Evolutionary conservation across 2,113 vertebrate genomes (phyloP).

Genomic region (Plecotus auritus): DNA sequence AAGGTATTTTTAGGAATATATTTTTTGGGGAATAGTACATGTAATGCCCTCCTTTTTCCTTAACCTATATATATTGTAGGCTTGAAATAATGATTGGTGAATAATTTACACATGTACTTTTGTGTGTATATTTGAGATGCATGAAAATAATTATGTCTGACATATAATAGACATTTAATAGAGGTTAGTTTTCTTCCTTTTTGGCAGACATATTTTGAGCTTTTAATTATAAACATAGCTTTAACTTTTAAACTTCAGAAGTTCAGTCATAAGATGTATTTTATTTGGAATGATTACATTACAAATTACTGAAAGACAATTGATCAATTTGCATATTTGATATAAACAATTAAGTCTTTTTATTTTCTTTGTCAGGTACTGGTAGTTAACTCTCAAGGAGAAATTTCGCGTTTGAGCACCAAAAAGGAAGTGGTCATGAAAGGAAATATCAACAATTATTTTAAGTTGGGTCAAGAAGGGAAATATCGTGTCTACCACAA

Average conservation of each 20-base stretch:
- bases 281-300: not conserved
- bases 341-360: slow-evolving; percentile 11
- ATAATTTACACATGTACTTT: not conserved
- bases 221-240: not conserved
- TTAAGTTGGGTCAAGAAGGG: slow-evolving; percentile 97
- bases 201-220: not conserved
- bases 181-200: not conserved
- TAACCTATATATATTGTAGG: not conserved
- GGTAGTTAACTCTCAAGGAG: slow-evolving; percentile 92
- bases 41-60: not conserved
- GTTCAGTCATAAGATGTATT: not conserved
- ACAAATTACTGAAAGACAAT: not conserved
- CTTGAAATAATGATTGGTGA: not conserved
- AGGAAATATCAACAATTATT: slow-evolving; percentile 88
- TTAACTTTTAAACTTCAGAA: slow-evolving; percentile 1
- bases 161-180: not conserved
- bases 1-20: not conserved
- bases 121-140: not conserved
- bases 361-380: slow-evolving; percentile 83
- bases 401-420: slow-evolving; percentile 89
- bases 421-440: slow-evolving; percentile 92
- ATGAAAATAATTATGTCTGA: not conserved
- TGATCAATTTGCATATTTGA: not conserved
- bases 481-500: slow-evolving; percentile 98
- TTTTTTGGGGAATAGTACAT: not conserved